Evolutionary conservation across 2,113 vertebrate genomes (phyloP).

Genomic region (Grammomys surdaster): DNA sequence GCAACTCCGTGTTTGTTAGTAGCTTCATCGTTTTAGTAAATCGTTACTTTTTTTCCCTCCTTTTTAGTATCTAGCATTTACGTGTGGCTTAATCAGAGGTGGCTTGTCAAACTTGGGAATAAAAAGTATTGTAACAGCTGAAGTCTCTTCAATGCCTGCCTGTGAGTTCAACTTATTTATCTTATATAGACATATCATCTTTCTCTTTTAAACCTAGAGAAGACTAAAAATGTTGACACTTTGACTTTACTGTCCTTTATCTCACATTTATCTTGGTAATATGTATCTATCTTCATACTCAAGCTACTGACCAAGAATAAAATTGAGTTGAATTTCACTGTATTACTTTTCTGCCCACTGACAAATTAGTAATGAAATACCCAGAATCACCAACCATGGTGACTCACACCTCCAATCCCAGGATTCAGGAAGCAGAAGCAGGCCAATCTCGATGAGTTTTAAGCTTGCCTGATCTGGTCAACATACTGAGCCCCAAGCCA

Average conservation of each 20-base stretch:
- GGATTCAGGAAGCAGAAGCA: neutral
- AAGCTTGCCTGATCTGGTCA: neutral
- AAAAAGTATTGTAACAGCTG: slow-evolving; percentile 98
- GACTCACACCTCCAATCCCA: neutral
- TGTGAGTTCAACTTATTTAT: slow-evolving; percentile 77
- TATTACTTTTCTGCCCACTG: slow-evolving; percentile 51
- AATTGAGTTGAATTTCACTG: slow-evolving; percentile 31
- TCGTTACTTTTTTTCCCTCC: slow-evolving; percentile 45
- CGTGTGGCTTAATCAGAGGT: slow-evolving; percentile 96
- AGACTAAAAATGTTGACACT: slow-evolving; percentile 64
- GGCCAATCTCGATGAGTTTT: neutral
- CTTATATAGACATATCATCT: slow-evolving; percentile 23
- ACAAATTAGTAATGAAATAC: slow-evolving; percentile 48
- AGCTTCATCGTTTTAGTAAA: slow-evolving; percentile 52
- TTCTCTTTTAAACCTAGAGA: slow-evolving; percentile 57
- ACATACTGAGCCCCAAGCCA: neutral
- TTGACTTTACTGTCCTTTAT: slow-evolving; percentile 42
- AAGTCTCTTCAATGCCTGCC: slow-evolving; percentile 97
- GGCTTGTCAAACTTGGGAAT: slow-evolving; percentile 95
- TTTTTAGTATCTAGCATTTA: slow-evolving; percentile 96
- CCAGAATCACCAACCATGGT: neutral
- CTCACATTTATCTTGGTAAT: slow-evolving; percentile 50
- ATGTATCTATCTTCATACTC: slow-evolving; percentile 6
- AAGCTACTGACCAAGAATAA: slow-evolving; percentile 51
- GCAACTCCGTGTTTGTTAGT: slow-evolving; percentile 16